Percentiles rank a stretch among this genome's conserved stretches.
Conservation (phyloP, 2,888 invertebrate species). For the Sepioteuthis lessoniana region DNA sequence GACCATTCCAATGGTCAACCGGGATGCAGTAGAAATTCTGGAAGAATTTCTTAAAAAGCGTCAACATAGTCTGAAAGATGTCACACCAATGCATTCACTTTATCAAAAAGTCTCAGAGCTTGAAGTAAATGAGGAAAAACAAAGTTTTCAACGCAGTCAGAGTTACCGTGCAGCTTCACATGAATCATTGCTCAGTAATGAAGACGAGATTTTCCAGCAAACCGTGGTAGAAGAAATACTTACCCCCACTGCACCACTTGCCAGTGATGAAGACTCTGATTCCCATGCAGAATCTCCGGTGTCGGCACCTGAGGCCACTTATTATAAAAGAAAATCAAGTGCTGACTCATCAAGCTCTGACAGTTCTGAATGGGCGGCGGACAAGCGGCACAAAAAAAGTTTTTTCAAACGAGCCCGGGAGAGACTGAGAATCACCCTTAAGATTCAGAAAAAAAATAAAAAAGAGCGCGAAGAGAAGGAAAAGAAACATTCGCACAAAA, state of each 20-base stretch:
- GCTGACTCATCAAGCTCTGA: constrained; percentile 53
- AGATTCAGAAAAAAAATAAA: constrained; percentile 53
- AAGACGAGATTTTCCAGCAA: background rate
- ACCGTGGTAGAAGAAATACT: background rate
- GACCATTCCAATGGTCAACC: constrained; percentile 54
- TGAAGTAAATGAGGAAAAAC: constrained; percentile 49
- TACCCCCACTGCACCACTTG: background rate
- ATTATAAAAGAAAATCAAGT: background rate
- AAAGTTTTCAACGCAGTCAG: background rate
- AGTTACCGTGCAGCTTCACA: constrained; percentile 39
- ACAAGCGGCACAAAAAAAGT: constrained; percentile 62
- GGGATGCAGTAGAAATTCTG: constrained; percentile 62
- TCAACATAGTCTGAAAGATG: constrained; percentile 50
- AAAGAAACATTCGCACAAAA: constrained; percentile 46
- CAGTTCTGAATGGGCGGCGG: constrained; percentile 39
- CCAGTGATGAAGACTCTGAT: constrained; percentile 25
- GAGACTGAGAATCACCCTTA: constrained; percentile 57
- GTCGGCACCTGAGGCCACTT: constrained; percentile 34
- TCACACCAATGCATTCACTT: constrained; percentile 47
- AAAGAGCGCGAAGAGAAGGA: constrained; percentile 51
- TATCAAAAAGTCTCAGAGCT: constrained; percentile 52
- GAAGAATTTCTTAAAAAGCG: constrained; percentile 63
- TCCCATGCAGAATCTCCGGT: background rate
- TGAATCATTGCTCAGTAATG: background rate
- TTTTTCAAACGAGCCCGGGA: constrained; percentile 63